Evolutionary conservation across 37 sponge, comb jelly and placozoan genomes (phyloP), one percentile per base, ranked within the genome.

Genomic region (Spongia lamella): DNA sequence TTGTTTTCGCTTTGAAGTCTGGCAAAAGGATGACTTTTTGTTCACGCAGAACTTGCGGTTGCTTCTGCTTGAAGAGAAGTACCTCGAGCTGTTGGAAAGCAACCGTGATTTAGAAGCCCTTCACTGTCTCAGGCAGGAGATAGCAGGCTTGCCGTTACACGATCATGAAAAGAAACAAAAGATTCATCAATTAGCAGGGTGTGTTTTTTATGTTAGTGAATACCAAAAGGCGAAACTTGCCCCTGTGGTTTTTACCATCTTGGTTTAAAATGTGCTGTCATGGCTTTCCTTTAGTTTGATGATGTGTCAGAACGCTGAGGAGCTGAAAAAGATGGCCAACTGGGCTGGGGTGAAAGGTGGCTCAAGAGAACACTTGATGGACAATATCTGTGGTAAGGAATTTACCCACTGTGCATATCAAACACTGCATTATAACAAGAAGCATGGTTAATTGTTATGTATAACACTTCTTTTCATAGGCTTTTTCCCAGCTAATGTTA

Each of bases 51-150:
- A 79, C 47, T 94, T 97, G 92, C 83, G 68, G 2, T 86, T 77
- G 31, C 76, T 92, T 29, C 53, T 97, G 54, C 73, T 92, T 56
- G 89, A 92, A 75, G 93, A 97, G 76, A 94, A 94, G 74, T 97
- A 97, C 83, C 75, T 97, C 64, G 99, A 97, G 70, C 84, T 89
- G 26, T 65, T 97, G 34, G 99, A 97, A 68, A 53, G 56, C 38
- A 83, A 86, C 13, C 59, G 70, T 30, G 72, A 81, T 53, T 68
- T 94, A 39, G 86, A 83, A 51, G 99, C 99, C 5, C 78, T 97
- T 59, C 40, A 72, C 20, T 92, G 93, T 63, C 89, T 97, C 39
- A 68, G 96, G 35, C 73, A 84, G 38, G 95, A 97, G 65, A 73
- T 97, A 22, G 87, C 90, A n/a, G 70, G 79, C 15, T 65, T 96